Conservation (phyloP, 2,113 vertebrate genomes). For the Chlorodrepanis virens region DNA sequence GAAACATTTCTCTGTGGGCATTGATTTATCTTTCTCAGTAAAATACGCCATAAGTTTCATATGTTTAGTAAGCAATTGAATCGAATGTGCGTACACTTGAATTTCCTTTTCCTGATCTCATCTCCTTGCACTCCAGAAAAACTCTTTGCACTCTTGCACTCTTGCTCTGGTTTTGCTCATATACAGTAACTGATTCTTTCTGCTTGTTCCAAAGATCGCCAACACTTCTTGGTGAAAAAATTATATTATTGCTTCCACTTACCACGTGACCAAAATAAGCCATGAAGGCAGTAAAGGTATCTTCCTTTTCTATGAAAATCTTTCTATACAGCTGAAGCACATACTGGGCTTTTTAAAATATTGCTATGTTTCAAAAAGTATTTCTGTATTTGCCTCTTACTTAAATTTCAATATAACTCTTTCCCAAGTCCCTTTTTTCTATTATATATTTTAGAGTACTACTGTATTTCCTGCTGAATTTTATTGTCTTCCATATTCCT, state of each 20-base stretch:
- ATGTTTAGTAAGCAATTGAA: not conserved
- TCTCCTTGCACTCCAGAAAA: not conserved
- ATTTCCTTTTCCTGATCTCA: not conserved
- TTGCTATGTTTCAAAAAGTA: not conserved
- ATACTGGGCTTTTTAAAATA: not conserved
- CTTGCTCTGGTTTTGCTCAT: not conserved
- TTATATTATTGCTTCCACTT: not conserved
- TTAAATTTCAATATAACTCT: not conserved
- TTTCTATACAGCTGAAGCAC: not conserved
- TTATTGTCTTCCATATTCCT: not conserved
- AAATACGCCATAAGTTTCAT: rapidly evolving
- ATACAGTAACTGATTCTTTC: not conserved
- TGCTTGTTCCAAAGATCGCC: not conserved
- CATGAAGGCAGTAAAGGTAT: not conserved
- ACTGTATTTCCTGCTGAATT: not conserved
- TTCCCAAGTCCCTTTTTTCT: not conserved
- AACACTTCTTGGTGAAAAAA: not conserved
- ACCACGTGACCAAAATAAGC: not conserved
- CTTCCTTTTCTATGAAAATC: not conserved
- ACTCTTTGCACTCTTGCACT: not conserved
- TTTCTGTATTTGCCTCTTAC: not conserved
- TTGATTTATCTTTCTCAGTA: not conserved
- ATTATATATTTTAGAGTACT: not conserved
- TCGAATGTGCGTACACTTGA: not conserved
- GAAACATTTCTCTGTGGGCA: not conserved